Evolutionary conservation across 2,113 vertebrate genomes (phyloP).

Genomic region (Gallinago jamesoni): DNA sequence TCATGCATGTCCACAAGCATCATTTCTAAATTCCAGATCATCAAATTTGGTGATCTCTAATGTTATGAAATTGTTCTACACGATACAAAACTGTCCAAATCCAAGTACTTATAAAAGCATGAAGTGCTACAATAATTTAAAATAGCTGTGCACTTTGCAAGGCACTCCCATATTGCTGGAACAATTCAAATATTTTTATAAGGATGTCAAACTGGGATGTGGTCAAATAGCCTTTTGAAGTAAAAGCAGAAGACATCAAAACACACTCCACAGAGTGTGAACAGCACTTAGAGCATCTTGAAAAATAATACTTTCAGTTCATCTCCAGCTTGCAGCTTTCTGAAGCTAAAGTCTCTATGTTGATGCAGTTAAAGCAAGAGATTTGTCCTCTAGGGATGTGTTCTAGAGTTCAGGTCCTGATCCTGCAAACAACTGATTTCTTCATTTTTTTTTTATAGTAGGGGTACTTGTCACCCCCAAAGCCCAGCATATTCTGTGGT

Average conservation of each 20-base stretch:
- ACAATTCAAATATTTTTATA: background rate
- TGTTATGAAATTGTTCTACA: background rate
- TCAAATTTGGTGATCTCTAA: background rate
- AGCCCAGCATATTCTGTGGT: background rate
- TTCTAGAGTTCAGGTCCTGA: background rate
- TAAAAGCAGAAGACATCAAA: background rate
- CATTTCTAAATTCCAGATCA: background rate
- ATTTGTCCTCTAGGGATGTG: background rate
- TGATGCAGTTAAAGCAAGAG: background rate
- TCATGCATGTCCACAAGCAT: background rate
- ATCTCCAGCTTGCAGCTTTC: background rate
- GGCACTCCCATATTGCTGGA: background rate
- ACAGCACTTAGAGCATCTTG: background rate
- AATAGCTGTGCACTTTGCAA: background rate
- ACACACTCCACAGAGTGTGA: background rate
- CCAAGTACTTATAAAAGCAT: background rate
- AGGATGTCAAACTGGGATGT: background rate
- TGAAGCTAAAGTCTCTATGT: background rate
- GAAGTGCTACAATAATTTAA: background rate
- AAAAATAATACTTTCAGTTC: background rate
- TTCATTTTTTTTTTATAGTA: background rate
- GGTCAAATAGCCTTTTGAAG: background rate
- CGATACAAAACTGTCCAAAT: background rate
- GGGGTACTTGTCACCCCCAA: background rate
- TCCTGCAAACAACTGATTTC: accelerated